Evolutionary conservation across 2,888 invertebrate genomes (phyloP).

Genomic region (Athalia circularis): DNA sequence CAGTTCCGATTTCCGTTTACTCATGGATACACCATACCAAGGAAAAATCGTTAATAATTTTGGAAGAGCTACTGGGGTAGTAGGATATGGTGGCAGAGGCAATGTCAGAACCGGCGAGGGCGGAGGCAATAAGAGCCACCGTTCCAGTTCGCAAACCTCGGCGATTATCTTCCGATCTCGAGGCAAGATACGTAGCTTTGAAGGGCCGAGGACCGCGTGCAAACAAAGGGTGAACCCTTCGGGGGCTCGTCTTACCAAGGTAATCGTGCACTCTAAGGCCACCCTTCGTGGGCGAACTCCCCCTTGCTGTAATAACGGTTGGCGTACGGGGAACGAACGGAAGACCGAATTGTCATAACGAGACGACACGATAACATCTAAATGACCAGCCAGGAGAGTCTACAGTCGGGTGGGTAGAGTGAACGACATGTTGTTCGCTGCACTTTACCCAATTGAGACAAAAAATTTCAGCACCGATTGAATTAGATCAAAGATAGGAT

Average conservation of each 20-base stretch:
- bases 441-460: conserved; percentile 15
- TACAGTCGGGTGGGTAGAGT: not conserved
- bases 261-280: conserved; percentile 38
- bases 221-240: conserved; percentile 45
- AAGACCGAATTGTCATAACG: conserved; percentile 49
- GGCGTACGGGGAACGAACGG: conserved; percentile 25
- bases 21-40: not conserved
- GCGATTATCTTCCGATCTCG: conserved; percentile 36
- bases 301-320: conserved; percentile 45
- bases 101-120: no score
- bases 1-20: conserved; percentile 28
- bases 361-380: conserved; percentile 39
- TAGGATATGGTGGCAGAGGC: conserved; percentile 20
- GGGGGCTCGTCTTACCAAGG: conserved; percentile 43
- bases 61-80: conserved; percentile 2
- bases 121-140: conserved; percentile 41
- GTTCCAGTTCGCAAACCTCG: conserved; percentile 37
- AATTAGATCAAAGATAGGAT: no score
- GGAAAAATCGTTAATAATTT: conserved; percentile 35
- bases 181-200: conserved; percentile 39
- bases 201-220: conserved; percentile 38
- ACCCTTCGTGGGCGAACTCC: conserved; percentile 20
- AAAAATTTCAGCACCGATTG: not conserved
- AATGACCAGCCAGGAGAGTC: conserved; percentile 24
- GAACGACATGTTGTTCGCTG: conserved; percentile 6